Evolutionary conservation across 2,797 vertebrate genomes (phyloP).

Genomic region (Spinibarbus caldwelli): DNA sequence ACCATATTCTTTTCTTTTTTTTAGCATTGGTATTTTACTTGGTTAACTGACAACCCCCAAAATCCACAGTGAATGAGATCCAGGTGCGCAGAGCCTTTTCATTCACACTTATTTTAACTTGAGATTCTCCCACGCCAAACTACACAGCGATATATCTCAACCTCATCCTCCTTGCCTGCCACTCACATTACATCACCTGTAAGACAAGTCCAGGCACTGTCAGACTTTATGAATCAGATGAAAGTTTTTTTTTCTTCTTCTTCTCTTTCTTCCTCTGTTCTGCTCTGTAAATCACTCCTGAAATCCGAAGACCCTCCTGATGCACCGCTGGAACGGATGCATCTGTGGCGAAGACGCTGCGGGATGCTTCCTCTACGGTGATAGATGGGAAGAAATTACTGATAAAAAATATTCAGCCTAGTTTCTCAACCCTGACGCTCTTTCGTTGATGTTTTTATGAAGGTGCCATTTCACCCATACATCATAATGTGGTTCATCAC

Average conservation of each 20-base stretch:
- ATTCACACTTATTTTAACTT: constrained; percentile 3
- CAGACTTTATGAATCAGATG: constrained; percentile 69
- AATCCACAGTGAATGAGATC: constrained; percentile 42
- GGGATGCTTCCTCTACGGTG: constrained; percentile 60
- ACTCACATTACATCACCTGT: constrained; percentile 60
- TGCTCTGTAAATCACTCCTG: constrained; percentile 68
- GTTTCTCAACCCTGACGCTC: background rate
- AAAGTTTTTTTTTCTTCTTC: constrained; percentile 59
- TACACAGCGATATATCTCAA: constrained; percentile 23
- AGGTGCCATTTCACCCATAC: constrained; percentile 45
- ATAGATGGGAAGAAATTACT: constrained; percentile 69
- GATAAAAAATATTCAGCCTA: constrained; percentile 51
- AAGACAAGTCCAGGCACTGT: constrained; percentile 64
- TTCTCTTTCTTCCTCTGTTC: constrained; percentile 56
- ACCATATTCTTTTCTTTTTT: background rate
- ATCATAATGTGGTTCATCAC: constrained; percentile 69
- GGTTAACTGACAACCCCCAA: constrained; percentile 45
- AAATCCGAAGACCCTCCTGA: constrained; percentile 58
- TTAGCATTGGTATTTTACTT: constrained; percentile 27
- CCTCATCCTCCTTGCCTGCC: constrained; percentile 51
- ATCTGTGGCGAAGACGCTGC: constrained; percentile 66
- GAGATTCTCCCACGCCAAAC: constrained; percentile 27
- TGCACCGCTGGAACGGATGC: constrained; percentile 62
- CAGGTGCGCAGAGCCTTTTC: constrained; percentile 42
- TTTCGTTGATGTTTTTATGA: constrained; percentile 44